phyloP scores from a whole-genome alignment of 2,888 invertebrate genomes.

The Bibio marci region DNA sequence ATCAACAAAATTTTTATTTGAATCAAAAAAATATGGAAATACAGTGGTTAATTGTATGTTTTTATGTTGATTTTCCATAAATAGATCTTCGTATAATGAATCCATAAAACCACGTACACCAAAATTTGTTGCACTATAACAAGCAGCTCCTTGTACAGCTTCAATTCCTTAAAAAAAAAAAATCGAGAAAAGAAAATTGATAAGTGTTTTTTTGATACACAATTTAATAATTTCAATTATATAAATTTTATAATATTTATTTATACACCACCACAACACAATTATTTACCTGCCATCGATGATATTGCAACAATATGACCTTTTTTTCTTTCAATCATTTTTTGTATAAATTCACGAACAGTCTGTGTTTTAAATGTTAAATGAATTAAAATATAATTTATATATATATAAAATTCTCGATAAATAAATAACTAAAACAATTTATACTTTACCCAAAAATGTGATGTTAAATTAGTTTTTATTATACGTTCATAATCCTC shows the following conservation, averaged over 20 bases:
- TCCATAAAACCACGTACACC: conserved; percentile 30
- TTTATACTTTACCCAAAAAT: conserved; percentile 31
- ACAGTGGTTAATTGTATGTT: conserved; percentile 10
- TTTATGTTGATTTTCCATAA: background rate
- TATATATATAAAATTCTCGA: too few species aligned
- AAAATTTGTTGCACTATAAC: conserved; percentile 30
- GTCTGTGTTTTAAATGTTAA: too few species aligned
- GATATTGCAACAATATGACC: conserved; percentile 32
- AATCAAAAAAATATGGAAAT: conserved; percentile 15
- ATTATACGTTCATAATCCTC: conserved; percentile 28
- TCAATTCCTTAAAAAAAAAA: too few species aligned
- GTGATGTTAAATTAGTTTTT: conserved; percentile 29
- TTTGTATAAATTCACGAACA: conserved; percentile 27
- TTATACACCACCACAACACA: too few species aligned
- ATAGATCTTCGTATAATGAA: conserved; percentile 10
- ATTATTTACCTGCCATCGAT: too few species aligned
- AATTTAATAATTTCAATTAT: too few species aligned
- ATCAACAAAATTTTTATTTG: conserved; percentile 2
- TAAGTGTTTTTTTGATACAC: too few species aligned
- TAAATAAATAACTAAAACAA: too few species aligned
- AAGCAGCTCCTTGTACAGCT: conserved; percentile 17
- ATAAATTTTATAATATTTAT: too few species aligned
- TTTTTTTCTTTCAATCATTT: conserved; percentile 27
- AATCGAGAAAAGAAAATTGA: too few species aligned
- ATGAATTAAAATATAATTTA: too few species aligned